Percentiles rank a stretch among this genome's conserved stretches.
These are phyloP conservation scores for Chironex yamaguchii DNA, from an alignment of 30 jellyfish, hydroid and myxozoan genomes.

Conservation along the genomic window DNA sequence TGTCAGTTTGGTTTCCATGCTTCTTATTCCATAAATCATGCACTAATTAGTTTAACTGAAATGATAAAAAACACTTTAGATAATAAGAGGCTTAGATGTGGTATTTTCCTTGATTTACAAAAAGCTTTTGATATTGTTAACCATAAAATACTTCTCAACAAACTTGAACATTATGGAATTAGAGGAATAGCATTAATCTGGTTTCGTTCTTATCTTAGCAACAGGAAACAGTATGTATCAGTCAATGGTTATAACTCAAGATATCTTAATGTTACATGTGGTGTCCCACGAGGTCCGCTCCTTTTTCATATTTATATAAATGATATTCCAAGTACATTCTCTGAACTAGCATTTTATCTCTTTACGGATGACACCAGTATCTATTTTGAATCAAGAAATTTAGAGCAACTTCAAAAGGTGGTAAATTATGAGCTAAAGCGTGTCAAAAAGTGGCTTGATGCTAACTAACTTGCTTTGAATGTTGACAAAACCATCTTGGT, in stretches of 20 bases:
- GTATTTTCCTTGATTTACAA: too few relatives aligned
- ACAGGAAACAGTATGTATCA: too few relatives aligned
- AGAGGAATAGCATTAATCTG: background rate
- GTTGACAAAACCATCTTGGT: constrained; percentile 15
- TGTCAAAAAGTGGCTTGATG: constrained; percentile 10
- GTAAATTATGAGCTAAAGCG: constrained; percentile 18
- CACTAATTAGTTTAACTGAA: constrained; percentile 16
- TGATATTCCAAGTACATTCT: too few relatives aligned
- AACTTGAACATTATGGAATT: too few relatives aligned
- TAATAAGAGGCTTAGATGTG: background rate
- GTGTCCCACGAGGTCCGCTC: constrained; percentile 38
- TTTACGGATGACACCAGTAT: constrained; percentile 46
- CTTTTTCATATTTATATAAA: too few relatives aligned
- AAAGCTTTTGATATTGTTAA: too few relatives aligned
- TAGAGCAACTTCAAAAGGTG: too few relatives aligned
- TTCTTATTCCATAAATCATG: constrained; percentile 10
- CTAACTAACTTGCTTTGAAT: constrained; percentile 13
- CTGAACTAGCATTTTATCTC: background rate
- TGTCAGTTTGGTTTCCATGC: constrained; percentile 15
- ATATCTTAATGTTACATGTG: background rate
- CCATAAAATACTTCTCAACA: too few relatives aligned
- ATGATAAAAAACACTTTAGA: background rate
- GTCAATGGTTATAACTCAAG: background rate
- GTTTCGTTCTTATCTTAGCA: constrained; percentile 6
- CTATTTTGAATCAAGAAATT: too few relatives aligned